Base-by-base conservation (phyloP, 2,113 vertebrate genomes). In the Semicossyphus pulcher region DNA sequence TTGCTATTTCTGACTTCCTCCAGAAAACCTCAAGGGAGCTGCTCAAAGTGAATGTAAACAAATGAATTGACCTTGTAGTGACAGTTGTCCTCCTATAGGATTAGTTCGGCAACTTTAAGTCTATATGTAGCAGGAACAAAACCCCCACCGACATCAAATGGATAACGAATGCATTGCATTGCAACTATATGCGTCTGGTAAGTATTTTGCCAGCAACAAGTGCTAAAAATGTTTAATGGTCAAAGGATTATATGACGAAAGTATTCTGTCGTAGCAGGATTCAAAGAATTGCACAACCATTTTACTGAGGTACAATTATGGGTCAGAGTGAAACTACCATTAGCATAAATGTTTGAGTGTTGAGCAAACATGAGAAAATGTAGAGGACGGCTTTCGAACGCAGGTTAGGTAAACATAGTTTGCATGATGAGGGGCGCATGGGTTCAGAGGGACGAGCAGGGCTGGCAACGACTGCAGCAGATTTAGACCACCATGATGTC, bases 401-500 rank as follows among this genome's bases (percentile, higher is more conserved):
- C 47, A 62, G 64, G 76, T 78, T 44, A 58, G 36, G 28, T 60
- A 61, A 81, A 85, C 65, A 78, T 48, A 76, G 52, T 66, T 44
- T 64, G 37, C 42, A 62, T 66, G 63, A 81, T 64, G 62, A 34
- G 28, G 20, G 62, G n/a, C 32, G 32, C 5, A 8, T 0, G 23
- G 31, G 39, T 72, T 88, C 32, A 63, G n/a, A 36, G 36, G 45
- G 41, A 67, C 51, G 7, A 14, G 31, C 25, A 11, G 14, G 58
- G 68, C 25, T 70, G 66, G 71, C 65, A 68, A 70, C 48, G 18
- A 37, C 41, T 36, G 78, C 0, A 51, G 70, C 89, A 69, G 67
- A 93, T 90, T 91, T 92, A 91, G 89, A 89, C 60, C 48, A 9
- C 60, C 7, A 69, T 91, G 89, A 91, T 83, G 86, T 88, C 86